Conservation (phyloP, 2,888 invertebrate genomes). For the Sphecodes monilicornis region DNA sequence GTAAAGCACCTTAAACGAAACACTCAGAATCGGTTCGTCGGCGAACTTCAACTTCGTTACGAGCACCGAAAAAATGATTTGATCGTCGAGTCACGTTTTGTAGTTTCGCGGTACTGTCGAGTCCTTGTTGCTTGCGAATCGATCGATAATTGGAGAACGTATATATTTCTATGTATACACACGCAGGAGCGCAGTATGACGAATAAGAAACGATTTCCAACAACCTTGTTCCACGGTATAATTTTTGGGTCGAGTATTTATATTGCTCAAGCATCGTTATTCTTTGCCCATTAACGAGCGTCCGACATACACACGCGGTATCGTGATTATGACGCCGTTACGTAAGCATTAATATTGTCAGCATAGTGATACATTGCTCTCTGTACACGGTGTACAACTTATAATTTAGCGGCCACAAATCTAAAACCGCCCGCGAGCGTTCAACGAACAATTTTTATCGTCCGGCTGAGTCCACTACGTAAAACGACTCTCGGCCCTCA, state of each 20-base stretch:
- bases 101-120: constrained; percentile 5
- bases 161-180: neutral
- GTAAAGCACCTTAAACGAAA: neutral
- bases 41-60: neutral
- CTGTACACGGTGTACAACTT: constrained; percentile 39
- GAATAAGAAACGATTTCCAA: constrained; percentile 30
- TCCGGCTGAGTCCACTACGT: constrained; percentile 36
- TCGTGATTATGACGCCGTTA: constrained; percentile 50
- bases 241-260: constrained; percentile 58
- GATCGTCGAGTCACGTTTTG: neutral
- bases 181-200: constrained; percentile 14
- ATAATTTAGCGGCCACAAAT: constrained; percentile 42
- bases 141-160: constrained; percentile 48
- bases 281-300: constrained; percentile 49
- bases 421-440: constrained; percentile 29
- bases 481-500: constrained; percentile 8
- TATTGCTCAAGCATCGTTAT: constrained; percentile 60
- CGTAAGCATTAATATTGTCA: constrained; percentile 55
- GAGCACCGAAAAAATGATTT: neutral
- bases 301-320: constrained; percentile 30
- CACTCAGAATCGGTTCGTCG: constrained; percentile 13
- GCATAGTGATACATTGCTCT: constrained; percentile 53
- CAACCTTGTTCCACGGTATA: constrained; percentile 44
- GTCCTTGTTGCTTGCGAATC: constrained; percentile 45
- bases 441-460: constrained; percentile 25